Percentiles rank a stretch among this genome's conserved stretches.
phyloP scores from a whole-genome alignment of 2,113 vertebrate species.

The Elachura formosa region DNA sequence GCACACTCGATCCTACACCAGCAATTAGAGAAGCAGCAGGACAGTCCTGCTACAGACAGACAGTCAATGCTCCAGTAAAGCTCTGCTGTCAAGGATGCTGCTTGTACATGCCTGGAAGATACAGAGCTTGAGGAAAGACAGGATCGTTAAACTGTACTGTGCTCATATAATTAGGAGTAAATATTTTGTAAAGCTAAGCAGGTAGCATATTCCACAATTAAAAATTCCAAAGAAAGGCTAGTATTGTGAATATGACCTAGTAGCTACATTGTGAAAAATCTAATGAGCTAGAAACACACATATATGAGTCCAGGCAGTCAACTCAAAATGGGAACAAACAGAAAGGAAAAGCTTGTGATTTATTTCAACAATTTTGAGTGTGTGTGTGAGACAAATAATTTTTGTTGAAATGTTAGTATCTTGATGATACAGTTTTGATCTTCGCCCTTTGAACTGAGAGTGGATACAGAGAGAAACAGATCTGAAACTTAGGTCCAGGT shows the following conservation, averaged over 20 bases:
- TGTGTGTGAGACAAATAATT: background rate
- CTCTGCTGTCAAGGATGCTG: background rate
- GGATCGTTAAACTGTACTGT: background rate
- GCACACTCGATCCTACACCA: background rate
- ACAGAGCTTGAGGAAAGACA: background rate
- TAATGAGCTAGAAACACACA: background rate
- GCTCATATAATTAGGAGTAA: background rate
- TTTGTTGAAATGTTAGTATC: background rate
- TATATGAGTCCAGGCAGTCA: background rate
- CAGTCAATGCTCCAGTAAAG: background rate
- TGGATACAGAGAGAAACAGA: background rate
- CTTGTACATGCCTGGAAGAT: background rate
- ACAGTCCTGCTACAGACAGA: background rate
- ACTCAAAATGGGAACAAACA: background rate
- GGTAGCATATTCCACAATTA: background rate
- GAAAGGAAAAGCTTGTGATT: background rate
- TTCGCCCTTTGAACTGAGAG: background rate
- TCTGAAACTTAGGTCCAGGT: background rate
- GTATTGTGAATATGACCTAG: background rate
- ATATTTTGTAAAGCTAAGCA: background rate
- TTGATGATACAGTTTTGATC: background rate
- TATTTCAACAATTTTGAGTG: background rate
- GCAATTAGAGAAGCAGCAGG: background rate
- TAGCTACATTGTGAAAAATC: background rate
- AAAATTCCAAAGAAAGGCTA: background rate